These are phyloP conservation scores for Eulemur rubriventer DNA, from an alignment of 2,797 vertebrate species.

Conservation along the genomic window DNA sequence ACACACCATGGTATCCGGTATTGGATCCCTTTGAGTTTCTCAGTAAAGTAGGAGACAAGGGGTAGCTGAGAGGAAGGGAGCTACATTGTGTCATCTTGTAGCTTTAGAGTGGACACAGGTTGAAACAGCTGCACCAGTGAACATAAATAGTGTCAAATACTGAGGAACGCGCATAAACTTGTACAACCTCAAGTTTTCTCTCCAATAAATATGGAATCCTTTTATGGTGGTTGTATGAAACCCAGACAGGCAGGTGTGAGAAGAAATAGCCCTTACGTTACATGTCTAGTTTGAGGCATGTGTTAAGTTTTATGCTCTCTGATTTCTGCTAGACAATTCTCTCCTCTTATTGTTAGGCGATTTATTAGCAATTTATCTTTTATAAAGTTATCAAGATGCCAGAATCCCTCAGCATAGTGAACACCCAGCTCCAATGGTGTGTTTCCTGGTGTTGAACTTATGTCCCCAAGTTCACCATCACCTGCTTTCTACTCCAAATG, in stretches of 20 bases:
- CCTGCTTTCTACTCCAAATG: neutral
- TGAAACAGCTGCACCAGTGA: neutral
- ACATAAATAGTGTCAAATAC: neutral
- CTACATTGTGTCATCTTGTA: neutral
- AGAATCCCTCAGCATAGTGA: neutral
- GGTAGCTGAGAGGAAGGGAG: neutral
- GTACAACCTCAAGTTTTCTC: neutral
- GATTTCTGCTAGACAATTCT: neutral
- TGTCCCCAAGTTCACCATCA: neutral
- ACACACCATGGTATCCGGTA: rapidly evolving
- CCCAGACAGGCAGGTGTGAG: neutral
- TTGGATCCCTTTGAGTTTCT: neutral
- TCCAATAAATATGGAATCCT: neutral
- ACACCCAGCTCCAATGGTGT: rapidly evolving
- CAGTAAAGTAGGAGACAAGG: neutral
- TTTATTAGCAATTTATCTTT: neutral
- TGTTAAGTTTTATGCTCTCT: neutral
- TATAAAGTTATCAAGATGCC: neutral
- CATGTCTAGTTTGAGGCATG: neutral
- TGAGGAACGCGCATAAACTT: neutral
- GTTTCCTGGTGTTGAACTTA: neutral
- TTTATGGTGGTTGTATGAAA: neutral
- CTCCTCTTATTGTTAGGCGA: neutral
- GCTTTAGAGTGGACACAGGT: neutral
- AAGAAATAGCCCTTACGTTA: neutral